A percentile compares a stretch with the other conserved stretches of the same genome.
Evolutionary conservation across 2,113 vertebrate genomes (phyloP).

Genomic region (Bufo gargarizans): DNA sequence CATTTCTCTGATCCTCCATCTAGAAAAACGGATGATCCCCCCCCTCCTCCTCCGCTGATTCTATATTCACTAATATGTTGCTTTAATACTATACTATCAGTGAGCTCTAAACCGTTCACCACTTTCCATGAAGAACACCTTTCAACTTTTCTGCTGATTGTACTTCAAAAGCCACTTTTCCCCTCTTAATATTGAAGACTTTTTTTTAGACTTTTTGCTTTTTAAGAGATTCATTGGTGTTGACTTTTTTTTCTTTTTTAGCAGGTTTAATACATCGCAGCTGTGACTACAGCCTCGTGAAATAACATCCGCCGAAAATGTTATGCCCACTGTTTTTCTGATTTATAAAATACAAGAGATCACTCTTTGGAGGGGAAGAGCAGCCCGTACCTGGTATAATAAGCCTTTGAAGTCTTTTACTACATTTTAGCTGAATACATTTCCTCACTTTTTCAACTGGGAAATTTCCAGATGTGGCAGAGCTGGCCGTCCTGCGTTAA

Average conservation of each 20-base stretch:
- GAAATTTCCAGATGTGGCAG: constrained; percentile 50
- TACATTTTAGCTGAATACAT: constrained; percentile 44
- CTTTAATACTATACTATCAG: not conserved
- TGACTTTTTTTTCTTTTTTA: constrained; percentile 17
- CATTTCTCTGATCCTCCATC: not conserved
- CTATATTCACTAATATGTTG: not conserved
- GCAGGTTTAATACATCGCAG: constrained; percentile 41
- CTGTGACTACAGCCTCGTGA: constrained; percentile 50
- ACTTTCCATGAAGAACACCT: not conserved
- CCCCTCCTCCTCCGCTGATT: not conserved
- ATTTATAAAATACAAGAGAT: constrained; percentile 56
- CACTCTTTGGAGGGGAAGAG: constrained; percentile 42
- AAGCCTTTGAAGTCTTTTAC: constrained; percentile 55
- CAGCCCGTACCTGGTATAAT: constrained; percentile 48
- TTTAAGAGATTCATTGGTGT: constrained; percentile 19
- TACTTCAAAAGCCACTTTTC: not conserved
- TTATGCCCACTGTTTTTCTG: constrained; percentile 50
- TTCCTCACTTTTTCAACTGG: constrained; percentile 38
- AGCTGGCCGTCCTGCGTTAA: not conserved
- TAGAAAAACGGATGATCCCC: too few species aligned
- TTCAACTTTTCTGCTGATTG: not conserved
- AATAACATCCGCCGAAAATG: constrained; percentile 53
- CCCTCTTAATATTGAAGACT: not conserved
- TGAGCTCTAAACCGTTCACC: not conserved
- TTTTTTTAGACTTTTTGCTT: not conserved